Base-by-base conservation (phyloP, 2,888 invertebrate species). In the Cynaeus angustus region DNA sequence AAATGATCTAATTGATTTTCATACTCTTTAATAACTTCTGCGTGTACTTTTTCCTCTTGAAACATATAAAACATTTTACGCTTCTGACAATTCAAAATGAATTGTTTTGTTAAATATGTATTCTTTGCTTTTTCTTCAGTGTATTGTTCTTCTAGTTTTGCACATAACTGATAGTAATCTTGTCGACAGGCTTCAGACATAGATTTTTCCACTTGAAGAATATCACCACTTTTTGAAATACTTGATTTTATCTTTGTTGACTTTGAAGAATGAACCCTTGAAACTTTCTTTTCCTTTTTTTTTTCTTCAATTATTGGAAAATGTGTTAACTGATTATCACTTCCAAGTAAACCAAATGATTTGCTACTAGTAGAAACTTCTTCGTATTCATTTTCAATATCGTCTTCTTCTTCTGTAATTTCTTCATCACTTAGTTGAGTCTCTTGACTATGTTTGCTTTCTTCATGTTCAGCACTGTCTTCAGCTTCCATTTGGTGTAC, bases 1-100 rank as follows among this genome's bases (percentile, higher is more conserved):
- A 66, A 66, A 10, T 48, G 14, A 14, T 70, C 62, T n/a, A 70
- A 55, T 12, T 66, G 61, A 12, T 43, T 13, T 16, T 66, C 56
- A 30, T 70, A 70, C 46, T 61, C 46, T 7, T 62, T 26, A 30
- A 53, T 41, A 0, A 43, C 37, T 0, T 66, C 56, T 2, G 26
- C 9, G n/a, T n/a, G 52, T 0, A 38, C 9, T 38, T 58, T 38
- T 37, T 58, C 55, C 52, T 58, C 45, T 50, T 66, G 16, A n/a
- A 70, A 13, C 14, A 66, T 66, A 9, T 66, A 53, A 9, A 61
- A 56, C 66, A 70, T 62, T 14, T 30, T 45, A 21, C 41, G 9
- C 37, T 55, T 53, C 12, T 46, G 13, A 26, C 55, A 70, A 33
- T 66, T 62, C n/a, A 48, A 26, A 7, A 26, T 30, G 28, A 70